phyloP scores from a whole-genome alignment of 1,140 invertebrate species.

The Oryzaephilus surinamensis region DNA sequence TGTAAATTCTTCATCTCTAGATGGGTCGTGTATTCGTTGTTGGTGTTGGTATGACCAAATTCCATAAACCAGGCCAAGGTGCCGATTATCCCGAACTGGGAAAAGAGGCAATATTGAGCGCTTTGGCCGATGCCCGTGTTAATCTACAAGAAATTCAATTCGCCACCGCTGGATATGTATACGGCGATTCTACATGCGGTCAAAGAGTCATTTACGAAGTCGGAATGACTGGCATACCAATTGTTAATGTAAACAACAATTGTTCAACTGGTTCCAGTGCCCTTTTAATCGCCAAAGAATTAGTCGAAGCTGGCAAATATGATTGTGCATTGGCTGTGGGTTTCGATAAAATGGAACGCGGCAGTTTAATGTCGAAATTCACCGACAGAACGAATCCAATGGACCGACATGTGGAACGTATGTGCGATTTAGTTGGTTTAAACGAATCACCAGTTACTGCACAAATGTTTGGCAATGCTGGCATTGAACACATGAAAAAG shows the following conservation, averaged over 20 bases:
- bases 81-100: slow-evolving; percentile 90
- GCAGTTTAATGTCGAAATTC: slow-evolving; percentile 73
- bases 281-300: slow-evolving; percentile 79
- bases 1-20: slow-evolving; percentile 18
- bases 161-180: slow-evolving; percentile 89
- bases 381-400: slow-evolving; percentile 86
- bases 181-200: slow-evolving; percentile 91
- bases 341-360: slow-evolving; percentile 97
- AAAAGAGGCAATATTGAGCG: slow-evolving; percentile 84
- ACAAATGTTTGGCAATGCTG: slow-evolving; percentile 96
- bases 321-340: slow-evolving; percentile 89
- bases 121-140: slow-evolving; percentile 78
- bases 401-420: slow-evolving; percentile 81
- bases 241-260: slow-evolving; percentile 98
- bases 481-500: slow-evolving; percentile 92
- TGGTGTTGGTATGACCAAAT: slow-evolving; percentile 97
- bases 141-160: slow-evolving; percentile 73
- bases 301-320: slow-evolving; percentile 71
- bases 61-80: slow-evolving; percentile 80
- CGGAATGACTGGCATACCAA: slow-evolving; percentile 93
- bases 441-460: slow-evolving; percentile 75
- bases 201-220: slow-evolving; percentile 90
- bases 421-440: slow-evolving; percentile 73
- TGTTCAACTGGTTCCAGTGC: slow-evolving; percentile 95
- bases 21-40: slow-evolving; percentile 72